These are phyloP conservation scores for Bhutanitis thaidina DNA, from an alignment of 2,888 invertebrate species.

Conservation along the genomic window DNA sequence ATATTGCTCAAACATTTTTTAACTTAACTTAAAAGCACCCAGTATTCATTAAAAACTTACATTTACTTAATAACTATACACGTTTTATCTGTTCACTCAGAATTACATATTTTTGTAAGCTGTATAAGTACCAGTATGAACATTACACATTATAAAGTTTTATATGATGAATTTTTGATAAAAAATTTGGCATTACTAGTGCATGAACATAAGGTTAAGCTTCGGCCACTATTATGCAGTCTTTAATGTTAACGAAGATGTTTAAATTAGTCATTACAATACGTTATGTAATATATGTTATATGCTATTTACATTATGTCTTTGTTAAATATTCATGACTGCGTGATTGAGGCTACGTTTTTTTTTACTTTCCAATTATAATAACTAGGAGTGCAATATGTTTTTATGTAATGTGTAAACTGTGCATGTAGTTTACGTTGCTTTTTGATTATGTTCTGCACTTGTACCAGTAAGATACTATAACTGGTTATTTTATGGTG, in stretches of 20 bases:
- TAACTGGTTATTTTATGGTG: conserved; percentile 26
- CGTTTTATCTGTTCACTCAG: too few species aligned
- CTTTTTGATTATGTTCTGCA: conserved; percentile 34
- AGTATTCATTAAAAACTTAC: too few species aligned
- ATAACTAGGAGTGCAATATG: background rate
- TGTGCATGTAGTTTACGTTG: conserved; percentile 58
- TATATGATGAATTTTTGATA: too few species aligned
- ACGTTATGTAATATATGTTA: too few species aligned
- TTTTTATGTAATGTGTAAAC: conserved; percentile 15
- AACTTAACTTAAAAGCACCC: too few species aligned
- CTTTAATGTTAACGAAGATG: background rate
- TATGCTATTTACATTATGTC: conserved; percentile 3
- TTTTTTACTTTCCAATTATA: background rate
- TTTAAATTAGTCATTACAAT: background rate
- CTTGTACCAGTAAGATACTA: conserved; percentile 22
- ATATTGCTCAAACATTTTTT: too few species aligned
- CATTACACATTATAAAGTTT: background rate
- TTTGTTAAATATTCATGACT: background rate
- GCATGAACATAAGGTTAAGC: background rate
- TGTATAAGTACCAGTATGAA: background rate
- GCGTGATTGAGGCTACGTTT: background rate
- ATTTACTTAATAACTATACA: too few species aligned
- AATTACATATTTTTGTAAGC: too few species aligned
- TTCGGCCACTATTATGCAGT: background rate
- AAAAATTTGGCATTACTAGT: background rate